Conservation (phyloP, 2,888 invertebrate species). For the Patella depressa region DNA sequence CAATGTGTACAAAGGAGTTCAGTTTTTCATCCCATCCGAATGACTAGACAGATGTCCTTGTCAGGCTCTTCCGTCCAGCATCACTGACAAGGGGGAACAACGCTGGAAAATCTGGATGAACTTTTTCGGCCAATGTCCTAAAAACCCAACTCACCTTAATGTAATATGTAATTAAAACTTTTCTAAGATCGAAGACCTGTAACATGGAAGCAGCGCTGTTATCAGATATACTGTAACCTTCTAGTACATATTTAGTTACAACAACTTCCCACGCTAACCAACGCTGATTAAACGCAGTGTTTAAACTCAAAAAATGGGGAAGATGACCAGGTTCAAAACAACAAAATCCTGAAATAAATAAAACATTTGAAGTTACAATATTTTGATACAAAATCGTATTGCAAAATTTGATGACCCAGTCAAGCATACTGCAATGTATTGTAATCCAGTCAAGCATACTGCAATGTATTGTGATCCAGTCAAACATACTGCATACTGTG, state of each 20-base stretch:
- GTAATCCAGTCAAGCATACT: too few relatives aligned
- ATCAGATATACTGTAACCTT: constrained; percentile 98
- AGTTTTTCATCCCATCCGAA: too few relatives aligned
- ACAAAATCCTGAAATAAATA: constrained; percentile 79
- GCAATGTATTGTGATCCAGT: too few relatives aligned
- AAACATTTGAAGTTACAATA: not conserved
- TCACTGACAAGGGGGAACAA: too few relatives aligned
- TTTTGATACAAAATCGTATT: not conserved
- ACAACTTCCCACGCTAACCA: constrained; percentile 98
- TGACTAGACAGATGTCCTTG: too few relatives aligned
- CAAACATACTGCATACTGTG: too few relatives aligned
- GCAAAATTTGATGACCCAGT: not conserved
- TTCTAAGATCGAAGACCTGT: constrained; percentile 96
- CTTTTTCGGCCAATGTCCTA: too few relatives aligned
- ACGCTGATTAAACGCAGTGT: constrained; percentile 96
- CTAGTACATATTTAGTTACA: constrained; percentile 95
- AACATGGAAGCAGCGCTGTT: constrained; percentile 97
- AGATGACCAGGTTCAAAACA: constrained; percentile 92
- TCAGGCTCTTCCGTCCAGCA: too few relatives aligned
- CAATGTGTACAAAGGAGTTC: too few relatives aligned
- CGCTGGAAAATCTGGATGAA: too few relatives aligned
- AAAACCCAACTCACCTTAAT: constrained; percentile 81
- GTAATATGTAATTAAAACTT: constrained; percentile 96
- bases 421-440: not conserved
- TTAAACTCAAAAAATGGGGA: constrained; percentile 90